These are phyloP conservation scores for Uromys caudimaculatus DNA, from an alignment of 2,797 vertebrate genomes.

Conservation along the genomic window DNA sequence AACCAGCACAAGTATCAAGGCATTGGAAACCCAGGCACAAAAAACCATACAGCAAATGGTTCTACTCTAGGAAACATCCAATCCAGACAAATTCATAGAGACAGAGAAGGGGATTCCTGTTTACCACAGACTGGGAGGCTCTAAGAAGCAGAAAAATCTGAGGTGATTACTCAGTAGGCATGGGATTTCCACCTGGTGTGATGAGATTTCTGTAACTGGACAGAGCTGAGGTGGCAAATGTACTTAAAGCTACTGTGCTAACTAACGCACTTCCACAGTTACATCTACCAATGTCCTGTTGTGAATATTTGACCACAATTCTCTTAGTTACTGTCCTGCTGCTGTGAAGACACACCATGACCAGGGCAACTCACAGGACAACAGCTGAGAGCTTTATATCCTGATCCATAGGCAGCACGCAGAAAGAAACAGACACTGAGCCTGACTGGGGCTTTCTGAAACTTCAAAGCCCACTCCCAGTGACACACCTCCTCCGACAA, in stretches of 20 bases:
- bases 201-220: background rate
- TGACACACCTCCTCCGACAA: background rate
- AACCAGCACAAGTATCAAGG: background rate
- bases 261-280: background rate
- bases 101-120: background rate
- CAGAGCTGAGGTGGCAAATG: background rate
- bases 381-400: background rate
- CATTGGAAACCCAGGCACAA: background rate
- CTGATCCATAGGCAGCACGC: background rate
- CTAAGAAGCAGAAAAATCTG: no score
- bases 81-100: background rate
- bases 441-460: background rate
- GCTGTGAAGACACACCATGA: background rate
- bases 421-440: background rate
- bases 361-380: background rate
- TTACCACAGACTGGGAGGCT: background rate
- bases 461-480: background rate
- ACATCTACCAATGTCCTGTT: background rate
- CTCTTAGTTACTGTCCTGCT: background rate
- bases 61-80: background rate
- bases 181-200: background rate
- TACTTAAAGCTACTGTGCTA: background rate
- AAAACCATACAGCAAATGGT: background rate
- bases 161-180: background rate
- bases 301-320: background rate